Evolutionary conservation across 2,888 invertebrate genomes (phyloP).

Genomic region (Slavum lentiscoides): DNA sequence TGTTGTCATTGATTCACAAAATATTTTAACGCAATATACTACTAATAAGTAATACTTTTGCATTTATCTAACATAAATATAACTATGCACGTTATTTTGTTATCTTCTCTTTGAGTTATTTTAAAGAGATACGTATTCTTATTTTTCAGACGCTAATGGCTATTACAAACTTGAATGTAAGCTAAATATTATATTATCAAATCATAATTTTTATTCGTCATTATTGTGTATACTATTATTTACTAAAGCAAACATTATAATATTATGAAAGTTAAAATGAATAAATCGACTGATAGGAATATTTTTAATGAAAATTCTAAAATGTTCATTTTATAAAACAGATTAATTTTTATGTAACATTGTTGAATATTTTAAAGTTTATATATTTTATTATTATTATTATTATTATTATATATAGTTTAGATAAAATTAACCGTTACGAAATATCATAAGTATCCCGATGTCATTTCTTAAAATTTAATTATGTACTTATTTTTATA

Average conservation of each 20-base stretch:
- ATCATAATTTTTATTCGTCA: not conserved
- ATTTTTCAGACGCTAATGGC: slow-evolving; percentile 38
- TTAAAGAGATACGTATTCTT: not conserved
- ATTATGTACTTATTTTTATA: slow-evolving; percentile 6
- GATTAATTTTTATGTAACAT: slow-evolving; percentile 8
- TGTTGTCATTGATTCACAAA: slow-evolving; percentile 11
- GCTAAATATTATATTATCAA: slow-evolving; percentile 7
- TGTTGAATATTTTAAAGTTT: slow-evolving; percentile 23
- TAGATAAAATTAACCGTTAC: not conserved
- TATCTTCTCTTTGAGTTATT: not conserved
- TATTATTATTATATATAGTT: slow-evolving; percentile 5
- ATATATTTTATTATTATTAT: not conserved
- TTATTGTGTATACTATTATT: slow-evolving; percentile 6
- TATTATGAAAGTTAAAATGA: not conserved
- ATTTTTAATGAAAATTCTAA: slow-evolving; percentile 2
- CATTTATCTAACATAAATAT: slow-evolving; percentile 23
- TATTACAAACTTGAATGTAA: slow-evolving; percentile 20
- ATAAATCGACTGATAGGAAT: slow-evolving; percentile 20
- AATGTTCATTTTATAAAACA: slow-evolving; percentile 20
- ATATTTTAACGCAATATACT: slow-evolving; percentile 33
- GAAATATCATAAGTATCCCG: not conserved
- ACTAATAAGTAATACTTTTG: slow-evolving; percentile 38
- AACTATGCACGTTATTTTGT: not conserved
- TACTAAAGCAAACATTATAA: slow-evolving; percentile 12
- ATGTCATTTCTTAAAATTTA: not conserved